Evolutionary conservation across 2,113 vertebrate species (phyloP).

Genomic region (Tympanuchus pallidicinctus): DNA sequence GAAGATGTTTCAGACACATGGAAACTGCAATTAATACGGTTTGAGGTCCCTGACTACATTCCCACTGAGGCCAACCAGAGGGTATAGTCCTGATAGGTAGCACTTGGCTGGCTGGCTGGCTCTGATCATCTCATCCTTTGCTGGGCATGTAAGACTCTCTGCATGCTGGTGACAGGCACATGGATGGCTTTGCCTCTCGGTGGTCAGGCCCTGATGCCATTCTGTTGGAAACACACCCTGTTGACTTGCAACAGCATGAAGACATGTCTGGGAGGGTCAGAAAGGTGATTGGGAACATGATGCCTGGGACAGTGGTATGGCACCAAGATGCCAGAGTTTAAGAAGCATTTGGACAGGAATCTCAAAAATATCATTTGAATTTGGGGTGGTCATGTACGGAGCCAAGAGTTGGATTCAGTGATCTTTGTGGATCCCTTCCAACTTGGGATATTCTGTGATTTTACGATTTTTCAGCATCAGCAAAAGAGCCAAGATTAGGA

Average conservation of each 20-base stretch:
- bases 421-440: no score
- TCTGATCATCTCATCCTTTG: neutral
- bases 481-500: fast-evolving
- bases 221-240: neutral
- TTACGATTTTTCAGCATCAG: neutral
- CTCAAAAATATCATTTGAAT: no score
- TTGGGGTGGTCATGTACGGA: no score
- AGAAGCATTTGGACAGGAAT: neutral
- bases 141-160: no score
- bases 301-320: neutral
- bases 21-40: neutral
- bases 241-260: neutral
- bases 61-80: neutral
- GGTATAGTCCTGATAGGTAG: neutral
- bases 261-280: neutral
- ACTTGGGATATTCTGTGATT: no score
- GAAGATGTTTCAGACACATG: neutral
- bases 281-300: neutral
- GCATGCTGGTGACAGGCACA: neutral
- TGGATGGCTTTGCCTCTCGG: neutral
- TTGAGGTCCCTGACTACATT: neutral
- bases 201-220: fast-evolving
- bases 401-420: no score
- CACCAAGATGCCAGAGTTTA: neutral
- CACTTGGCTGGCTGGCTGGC: neutral